A percentile compares a stretch with the other conserved stretches of the same genome.
Conservation (phyloP, 2,113 vertebrate species). For the Sturnira hondurensis region DNA sequence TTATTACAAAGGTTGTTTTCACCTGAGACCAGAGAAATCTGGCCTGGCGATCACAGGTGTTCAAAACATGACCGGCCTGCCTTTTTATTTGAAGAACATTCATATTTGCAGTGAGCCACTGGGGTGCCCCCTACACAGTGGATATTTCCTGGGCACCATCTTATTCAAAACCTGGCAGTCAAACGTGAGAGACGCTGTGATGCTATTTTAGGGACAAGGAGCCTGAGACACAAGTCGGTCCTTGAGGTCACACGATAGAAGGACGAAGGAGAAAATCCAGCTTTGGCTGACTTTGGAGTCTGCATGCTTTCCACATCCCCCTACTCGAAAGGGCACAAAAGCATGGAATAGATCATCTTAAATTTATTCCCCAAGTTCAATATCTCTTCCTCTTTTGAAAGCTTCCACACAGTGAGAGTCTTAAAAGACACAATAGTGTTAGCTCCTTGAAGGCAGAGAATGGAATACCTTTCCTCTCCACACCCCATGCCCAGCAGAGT, state of each 20-base stretch:
- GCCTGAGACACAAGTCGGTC: not conserved
- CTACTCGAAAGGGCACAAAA: not conserved
- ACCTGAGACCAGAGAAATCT: not conserved
- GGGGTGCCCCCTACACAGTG: not conserved
- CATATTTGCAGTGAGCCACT: not conserved
- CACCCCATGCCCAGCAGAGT: too few relatives aligned
- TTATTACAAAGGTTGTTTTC: not conserved
- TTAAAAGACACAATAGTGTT: not conserved
- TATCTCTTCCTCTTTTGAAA: not conserved
- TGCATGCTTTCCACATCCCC: not conserved
- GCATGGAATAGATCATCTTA: not conserved
- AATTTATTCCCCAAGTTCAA: not conserved
- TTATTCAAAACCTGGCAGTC: not conserved
- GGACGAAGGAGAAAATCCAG: not conserved
- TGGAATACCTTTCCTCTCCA: not conserved
- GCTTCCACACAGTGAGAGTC: not conserved
- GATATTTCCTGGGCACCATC: accelerated
- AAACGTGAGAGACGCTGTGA: not conserved
- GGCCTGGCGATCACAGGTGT: not conserved
- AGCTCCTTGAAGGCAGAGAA: not conserved
- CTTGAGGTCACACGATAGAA: not conserved
- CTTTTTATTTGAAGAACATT: not conserved
- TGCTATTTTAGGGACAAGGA: not conserved
- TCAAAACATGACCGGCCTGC: not conserved
- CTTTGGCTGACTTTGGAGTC: not conserved